Evolutionary conservation across 2,888 invertebrate genomes (phyloP).

Genomic region (Trachelus stipa): DNA sequence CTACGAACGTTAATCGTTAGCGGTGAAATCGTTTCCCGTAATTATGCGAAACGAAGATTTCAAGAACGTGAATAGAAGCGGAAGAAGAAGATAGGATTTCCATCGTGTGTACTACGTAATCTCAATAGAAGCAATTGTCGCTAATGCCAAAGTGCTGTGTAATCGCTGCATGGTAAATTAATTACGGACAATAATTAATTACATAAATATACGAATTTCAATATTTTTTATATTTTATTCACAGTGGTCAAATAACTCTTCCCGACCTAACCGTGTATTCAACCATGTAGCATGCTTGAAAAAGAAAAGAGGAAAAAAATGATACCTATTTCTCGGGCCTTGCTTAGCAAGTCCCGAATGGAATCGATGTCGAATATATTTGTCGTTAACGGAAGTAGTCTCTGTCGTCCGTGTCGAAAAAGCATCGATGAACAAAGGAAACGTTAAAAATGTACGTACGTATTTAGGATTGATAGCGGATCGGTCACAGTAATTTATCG

Average conservation of each 20-base stretch:
- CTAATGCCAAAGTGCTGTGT: background rate
- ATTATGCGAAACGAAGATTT: background rate
- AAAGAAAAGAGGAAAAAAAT: background rate
- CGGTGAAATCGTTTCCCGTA: background rate
- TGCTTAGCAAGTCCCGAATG: background rate
- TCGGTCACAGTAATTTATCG: constrained; percentile 52
- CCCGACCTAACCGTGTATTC: background rate
- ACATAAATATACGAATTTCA: background rate
- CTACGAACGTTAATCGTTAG: background rate
- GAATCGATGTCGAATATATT: background rate
- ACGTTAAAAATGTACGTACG: constrained; percentile 44
- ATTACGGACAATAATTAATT: background rate
- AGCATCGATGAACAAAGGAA: constrained; percentile 35
- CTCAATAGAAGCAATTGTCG: background rate
- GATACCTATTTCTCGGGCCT: background rate
- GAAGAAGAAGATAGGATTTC: background rate
- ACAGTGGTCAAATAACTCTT: background rate
- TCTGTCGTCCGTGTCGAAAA: background rate
- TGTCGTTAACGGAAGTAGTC: background rate
- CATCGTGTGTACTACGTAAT: background rate
- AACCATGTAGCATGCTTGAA: too few species aligned
- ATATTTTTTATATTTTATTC: background rate
- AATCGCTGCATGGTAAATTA: background rate
- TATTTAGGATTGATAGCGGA: constrained; percentile 48
- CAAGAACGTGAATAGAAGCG: background rate